phyloP scores from a whole-genome alignment of 2,113 vertebrate genomes.

The Apaloderma vittatum region DNA sequence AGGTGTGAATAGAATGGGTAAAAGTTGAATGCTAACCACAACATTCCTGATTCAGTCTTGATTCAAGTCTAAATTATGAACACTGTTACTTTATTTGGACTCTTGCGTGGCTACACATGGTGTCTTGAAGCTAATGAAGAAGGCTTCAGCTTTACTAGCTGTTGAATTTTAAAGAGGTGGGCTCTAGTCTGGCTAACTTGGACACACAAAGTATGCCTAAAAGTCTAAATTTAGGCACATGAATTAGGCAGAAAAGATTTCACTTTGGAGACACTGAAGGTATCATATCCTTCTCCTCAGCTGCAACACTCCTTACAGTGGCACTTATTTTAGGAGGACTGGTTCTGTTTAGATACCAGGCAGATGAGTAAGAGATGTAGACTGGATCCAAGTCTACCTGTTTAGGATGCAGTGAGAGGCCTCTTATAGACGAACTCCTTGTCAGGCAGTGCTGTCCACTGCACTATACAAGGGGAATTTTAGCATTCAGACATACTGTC shows the following conservation, averaged over 20 bases:
- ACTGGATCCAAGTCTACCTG: neutral
- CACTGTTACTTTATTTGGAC: neutral
- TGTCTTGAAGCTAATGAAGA: neutral
- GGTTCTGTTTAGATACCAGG: neutral
- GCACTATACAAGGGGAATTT: neutral
- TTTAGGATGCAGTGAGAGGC: neutral
- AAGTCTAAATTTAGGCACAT: neutral
- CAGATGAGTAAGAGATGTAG: neutral
- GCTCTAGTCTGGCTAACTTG: neutral
- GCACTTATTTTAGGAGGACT: neutral
- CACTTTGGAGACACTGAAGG: neutral
- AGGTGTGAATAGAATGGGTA: neutral
- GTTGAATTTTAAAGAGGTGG: neutral
- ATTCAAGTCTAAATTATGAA: neutral
- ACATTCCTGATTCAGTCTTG: neutral
- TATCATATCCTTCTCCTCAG: neutral
- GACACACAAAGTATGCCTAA: neutral
- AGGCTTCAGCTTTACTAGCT: neutral
- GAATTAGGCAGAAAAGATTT: neutral
- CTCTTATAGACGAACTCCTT: neutral
- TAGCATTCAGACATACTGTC: neutral
- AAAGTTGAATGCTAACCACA: neutral
- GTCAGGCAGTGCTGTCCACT: neutral
- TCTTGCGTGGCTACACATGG: neutral
- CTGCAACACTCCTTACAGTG: neutral